Conservation (phyloP, 1,140 invertebrate species). For the Scaptomyza graminum region DNA sequence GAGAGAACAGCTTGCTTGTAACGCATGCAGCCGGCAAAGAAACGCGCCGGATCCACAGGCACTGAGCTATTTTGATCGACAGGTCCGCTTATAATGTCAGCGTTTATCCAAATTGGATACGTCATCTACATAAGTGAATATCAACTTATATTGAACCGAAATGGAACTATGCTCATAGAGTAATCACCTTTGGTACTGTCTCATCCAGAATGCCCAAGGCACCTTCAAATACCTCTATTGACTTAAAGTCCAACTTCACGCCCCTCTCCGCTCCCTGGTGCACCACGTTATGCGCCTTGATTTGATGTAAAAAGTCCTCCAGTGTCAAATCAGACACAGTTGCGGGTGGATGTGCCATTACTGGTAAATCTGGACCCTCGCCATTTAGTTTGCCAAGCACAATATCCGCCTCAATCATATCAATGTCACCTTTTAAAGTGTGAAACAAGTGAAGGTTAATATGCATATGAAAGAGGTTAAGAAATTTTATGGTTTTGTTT, state of each 20-base stretch:
- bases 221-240: constrained; percentile 89
- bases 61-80: constrained; percentile 85
- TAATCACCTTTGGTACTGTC: constrained; percentile 61
- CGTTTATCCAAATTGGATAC: constrained; percentile 94
- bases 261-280: constrained; percentile 86
- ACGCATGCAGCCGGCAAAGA: constrained; percentile 85
- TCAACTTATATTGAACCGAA: too few relatives aligned
- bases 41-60: constrained; percentile 88
- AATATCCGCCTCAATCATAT: constrained; percentile 96
- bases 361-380: constrained; percentile 86
- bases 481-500: constrained; percentile 12
- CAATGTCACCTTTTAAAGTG: constrained; percentile 79
- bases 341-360: constrained; percentile 94
- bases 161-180: not conserved
- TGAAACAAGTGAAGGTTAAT: not conserved
- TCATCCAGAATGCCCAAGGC: constrained; percentile 86
- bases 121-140: constrained; percentile 85
- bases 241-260: constrained; percentile 95
- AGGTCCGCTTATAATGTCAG: constrained; percentile 93
- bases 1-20: constrained; percentile 89
- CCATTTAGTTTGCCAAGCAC: constrained; percentile 87
- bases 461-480: not conserved
- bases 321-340: constrained; percentile 90
- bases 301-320: constrained; percentile 88
- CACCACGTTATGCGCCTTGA: constrained; percentile 84